These are phyloP conservation scores for Papilio demoleus DNA, from an alignment of 2,888 invertebrate genomes.

Conservation along the genomic window DNA sequence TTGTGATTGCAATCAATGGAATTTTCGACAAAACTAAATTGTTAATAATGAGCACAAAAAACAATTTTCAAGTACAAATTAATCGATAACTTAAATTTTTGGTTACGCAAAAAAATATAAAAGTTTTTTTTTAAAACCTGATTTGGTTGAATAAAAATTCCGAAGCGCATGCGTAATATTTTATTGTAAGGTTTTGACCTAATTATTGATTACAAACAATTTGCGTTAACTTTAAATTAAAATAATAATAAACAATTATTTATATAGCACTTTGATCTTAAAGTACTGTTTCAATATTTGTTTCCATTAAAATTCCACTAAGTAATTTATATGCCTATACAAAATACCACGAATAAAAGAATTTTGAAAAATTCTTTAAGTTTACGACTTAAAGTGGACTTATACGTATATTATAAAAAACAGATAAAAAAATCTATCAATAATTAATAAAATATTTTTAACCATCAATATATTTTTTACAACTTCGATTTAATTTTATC, in stretches of 20 bases:
- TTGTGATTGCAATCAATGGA: neutral
- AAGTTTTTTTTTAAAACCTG: neutral
- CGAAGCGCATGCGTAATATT: slow-evolving; percentile 4
- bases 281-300: neutral
- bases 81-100: neutral
- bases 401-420: neutral
- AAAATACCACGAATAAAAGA: no score
- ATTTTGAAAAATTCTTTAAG: neutral
- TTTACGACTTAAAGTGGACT: neutral
- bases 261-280: slow-evolving; percentile 5
- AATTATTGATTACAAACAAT: neutral
- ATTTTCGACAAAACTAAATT: neutral
- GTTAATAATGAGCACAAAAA: neutral
- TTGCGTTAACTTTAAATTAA: slow-evolving; percentile 6
- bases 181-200: slow-evolving; percentile 25
- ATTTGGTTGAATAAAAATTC: slow-evolving; percentile 20
- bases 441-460: neutral
- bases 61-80: slow-evolving; percentile 1
- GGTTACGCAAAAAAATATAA: neutral
- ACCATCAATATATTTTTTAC: neutral
- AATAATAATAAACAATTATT: neutral
- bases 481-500: neutral
- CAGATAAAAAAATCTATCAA: neutral
- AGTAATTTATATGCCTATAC: neutral
- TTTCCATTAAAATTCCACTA: neutral